phyloP scores from a whole-genome alignment of 2,113 vertebrate genomes.

The Dipodomys merriami region DNA sequence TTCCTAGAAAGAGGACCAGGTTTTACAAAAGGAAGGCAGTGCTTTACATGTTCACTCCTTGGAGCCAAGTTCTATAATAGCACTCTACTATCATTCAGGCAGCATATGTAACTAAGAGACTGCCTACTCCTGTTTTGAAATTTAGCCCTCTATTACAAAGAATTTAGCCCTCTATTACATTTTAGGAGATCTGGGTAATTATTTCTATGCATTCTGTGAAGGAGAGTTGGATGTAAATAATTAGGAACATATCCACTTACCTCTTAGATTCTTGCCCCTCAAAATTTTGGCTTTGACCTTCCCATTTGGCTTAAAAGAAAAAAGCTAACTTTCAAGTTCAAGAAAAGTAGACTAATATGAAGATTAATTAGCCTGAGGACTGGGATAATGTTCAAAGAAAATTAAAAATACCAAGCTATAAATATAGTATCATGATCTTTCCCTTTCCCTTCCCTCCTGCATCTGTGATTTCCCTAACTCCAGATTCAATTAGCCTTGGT shows the following conservation, averaged over 20 bases:
- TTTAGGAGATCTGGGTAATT: constrained; percentile 3
- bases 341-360: constrained; percentile 46
- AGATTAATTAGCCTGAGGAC: constrained; percentile 47
- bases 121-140: neutral
- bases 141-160: neutral
- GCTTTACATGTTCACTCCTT: neutral
- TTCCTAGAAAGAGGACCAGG: neutral
- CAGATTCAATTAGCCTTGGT: neutral
- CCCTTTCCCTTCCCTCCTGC: no score
- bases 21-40: constrained; percentile 11
- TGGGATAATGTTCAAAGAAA: constrained; percentile 36
- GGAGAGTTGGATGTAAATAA: constrained; percentile 9
- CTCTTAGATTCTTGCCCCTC: neutral
- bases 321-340: constrained; percentile 43
- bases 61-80: neutral
- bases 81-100: neutral
- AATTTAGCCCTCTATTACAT: neutral
- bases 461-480: neutral
- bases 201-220: constrained; percentile 19
- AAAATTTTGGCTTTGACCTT: constrained; percentile 34
- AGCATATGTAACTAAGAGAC: neutral
- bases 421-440: neutral
- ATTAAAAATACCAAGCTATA: constrained; percentile 47
- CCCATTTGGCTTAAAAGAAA: constrained; percentile 15
- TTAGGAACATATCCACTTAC: neutral